These are phyloP conservation scores for Galaxias olidus DNA, from an alignment of 2,797 vertebrate genomes.

Conservation along the genomic window DNA sequence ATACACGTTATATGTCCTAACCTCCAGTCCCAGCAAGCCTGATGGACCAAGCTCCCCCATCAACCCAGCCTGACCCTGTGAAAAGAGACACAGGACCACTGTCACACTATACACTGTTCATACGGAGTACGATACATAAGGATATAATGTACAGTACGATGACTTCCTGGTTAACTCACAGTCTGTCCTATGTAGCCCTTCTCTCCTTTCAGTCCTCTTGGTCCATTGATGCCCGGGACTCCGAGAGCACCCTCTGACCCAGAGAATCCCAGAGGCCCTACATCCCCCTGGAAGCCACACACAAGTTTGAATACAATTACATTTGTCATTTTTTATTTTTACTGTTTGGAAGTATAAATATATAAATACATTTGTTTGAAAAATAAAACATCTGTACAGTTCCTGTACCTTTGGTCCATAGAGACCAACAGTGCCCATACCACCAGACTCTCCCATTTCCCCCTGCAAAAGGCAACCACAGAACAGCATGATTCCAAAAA, in stretches of 20 bases:
- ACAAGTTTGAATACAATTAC: neutral
- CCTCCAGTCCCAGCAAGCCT: conserved; percentile 63
- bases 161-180: conserved; percentile 56
- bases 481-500: neutral
- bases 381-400: neutral
- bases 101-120: neutral
- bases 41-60: conserved; percentile 58
- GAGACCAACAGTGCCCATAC: conserved; percentile 49
- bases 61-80: conserved; percentile 64
- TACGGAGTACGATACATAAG: neutral
- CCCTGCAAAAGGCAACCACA: conserved; percentile 48
- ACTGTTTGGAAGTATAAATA: neutral
- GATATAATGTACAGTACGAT: neutral
- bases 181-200: conserved; percentile 74
- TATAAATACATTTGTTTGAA: neutral
- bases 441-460: conserved; percentile 48
- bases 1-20: conserved; percentile 17
- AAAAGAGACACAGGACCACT: conserved; percentile 17
- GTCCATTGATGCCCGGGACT: conserved; percentile 60
- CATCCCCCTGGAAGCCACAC: conserved; percentile 64
- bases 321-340: neutral
- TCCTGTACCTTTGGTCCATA: conserved; percentile 66
- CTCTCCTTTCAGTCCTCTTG: conserved; percentile 74
- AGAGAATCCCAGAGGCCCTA: conserved; percentile 65
- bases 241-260: conserved; percentile 69